Conservation (phyloP, 1,140 invertebrate species). For the Macrostomum lignano region DNA sequence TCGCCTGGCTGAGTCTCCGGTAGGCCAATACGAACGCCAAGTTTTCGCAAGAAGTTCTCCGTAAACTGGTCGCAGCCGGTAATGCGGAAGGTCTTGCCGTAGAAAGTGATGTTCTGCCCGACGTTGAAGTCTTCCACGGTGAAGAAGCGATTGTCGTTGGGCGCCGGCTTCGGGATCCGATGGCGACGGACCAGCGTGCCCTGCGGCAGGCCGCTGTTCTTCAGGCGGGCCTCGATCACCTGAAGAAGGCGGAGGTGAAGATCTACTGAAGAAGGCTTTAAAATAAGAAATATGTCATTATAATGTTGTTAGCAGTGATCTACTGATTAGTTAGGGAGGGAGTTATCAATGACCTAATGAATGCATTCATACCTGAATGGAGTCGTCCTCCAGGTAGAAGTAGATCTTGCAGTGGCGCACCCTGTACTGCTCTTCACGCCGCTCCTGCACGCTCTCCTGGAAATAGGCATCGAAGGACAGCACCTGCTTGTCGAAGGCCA, state of each 20-base stretch:
- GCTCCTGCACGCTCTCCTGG: conserved; percentile 26
- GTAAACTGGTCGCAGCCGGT: conserved; percentile 54
- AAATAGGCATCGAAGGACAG: conserved; percentile 19
- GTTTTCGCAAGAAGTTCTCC: conserved; percentile 44
- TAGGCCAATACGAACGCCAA: conserved; percentile 42
- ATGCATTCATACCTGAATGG: no score
- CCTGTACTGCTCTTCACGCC: conserved; percentile 23
- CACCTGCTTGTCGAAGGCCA: conserved; percentile 45
- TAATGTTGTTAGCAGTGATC: no score
- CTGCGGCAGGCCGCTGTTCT: conserved; percentile 25
- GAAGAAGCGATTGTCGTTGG: conserved; percentile 39
- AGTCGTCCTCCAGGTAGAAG: conserved; percentile 28
- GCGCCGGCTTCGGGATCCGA: conserved; percentile 39
- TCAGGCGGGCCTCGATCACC: conserved; percentile 24
- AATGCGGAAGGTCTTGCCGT: conserved; percentile 47
- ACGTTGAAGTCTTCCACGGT: conserved; percentile 35
- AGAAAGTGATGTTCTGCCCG: conserved; percentile 41
- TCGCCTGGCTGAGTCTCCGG: no score
- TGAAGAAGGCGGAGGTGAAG: no score
- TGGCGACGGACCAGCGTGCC: conserved; percentile 40
- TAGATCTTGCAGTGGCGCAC: conserved; percentile 25
- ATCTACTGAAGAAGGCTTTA: no score
- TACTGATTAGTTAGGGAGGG: no score
- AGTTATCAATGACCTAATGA: no score
- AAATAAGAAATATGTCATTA: no score